Base-by-base conservation (phyloP, 1,140 invertebrate species). In the Pentalonia nigronervosa region DNA sequence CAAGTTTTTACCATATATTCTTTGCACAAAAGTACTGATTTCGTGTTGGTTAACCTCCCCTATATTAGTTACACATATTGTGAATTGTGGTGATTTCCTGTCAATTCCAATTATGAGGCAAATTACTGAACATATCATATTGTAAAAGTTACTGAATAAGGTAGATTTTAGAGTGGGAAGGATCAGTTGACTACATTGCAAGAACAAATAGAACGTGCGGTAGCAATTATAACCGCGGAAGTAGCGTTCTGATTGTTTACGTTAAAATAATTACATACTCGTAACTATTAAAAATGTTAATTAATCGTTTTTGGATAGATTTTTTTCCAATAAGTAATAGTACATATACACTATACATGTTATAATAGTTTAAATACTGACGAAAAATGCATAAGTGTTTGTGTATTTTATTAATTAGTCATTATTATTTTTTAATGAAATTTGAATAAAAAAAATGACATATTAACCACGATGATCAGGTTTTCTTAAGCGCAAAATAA, bases 211-310 rank as follows among this genome's bases (percentile, higher is more conserved):
- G 60, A 76, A 76, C 60, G 60, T 76, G 60, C 60, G 60, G 60
- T 76, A 76, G 60, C 30, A 76, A 76, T 53, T 53, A 53, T 76
- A 17, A 4, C 60, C 14, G 60, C n/a, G 60, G 60, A 76, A 76
- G 60, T 76, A 76, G 60, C 60, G 60, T 76, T 76, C 60, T 76
- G 60, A 76, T 76, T 76, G 60, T 76, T 76, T 17, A 76, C 60
- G 11, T n/a, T 67, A 67, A 67, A 67, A 30, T 67, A 67, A 67
- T 67, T 67, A 67, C 60, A 67, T 30, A 76, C 60, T 76, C n/a
- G 30, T n/a, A n/a, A 76, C 11, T n/a, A 76, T n/a, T 76, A 14
- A 76, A 76, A 76, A 76, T 20, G 60, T n/a, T 76, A 17, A 76
- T n/a, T 76, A 76, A n/a, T 76, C n/a, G 60, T 76, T n/a, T 76